A percentile compares a stretch with the other conserved stretches of the same genome.
Evolutionary conservation across 2,888 invertebrate species (phyloP).

Genomic region (Microplitis deprimator): DNA sequence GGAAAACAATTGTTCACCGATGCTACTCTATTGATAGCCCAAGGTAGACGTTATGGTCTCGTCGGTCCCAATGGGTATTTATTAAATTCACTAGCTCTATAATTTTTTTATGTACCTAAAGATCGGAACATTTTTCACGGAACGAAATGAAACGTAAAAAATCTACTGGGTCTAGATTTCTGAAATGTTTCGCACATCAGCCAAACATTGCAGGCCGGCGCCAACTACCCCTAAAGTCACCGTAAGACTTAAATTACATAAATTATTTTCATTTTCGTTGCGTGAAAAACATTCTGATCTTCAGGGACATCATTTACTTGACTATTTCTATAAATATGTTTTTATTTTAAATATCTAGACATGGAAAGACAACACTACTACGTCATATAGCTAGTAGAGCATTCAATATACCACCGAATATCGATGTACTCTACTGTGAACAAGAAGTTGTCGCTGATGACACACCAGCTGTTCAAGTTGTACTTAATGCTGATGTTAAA

Average conservation of each 20-base stretch:
- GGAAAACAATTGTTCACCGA: slow-evolving; percentile 98
- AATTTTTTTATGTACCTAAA: no score
- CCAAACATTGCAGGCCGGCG: no score
- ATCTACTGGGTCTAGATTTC: no score
- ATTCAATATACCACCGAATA: slow-evolving; percentile 95
- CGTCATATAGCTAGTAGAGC: slow-evolving; percentile 92
- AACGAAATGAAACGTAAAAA: no score
- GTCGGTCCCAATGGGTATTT: slow-evolving; percentile 96
- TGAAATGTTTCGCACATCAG: no score
- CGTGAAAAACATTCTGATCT: no score
- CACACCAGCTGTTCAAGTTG: slow-evolving; percentile 92
- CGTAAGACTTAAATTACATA: no score
- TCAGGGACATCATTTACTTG: no score
- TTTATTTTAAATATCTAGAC: slow-evolving; percentile 73
- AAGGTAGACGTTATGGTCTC: slow-evolving; percentile 94
- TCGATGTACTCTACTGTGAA: slow-evolving; percentile 97
- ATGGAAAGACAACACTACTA: slow-evolving; percentile 97
- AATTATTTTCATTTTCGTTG: no score
- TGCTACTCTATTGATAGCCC: slow-evolving; percentile 92
- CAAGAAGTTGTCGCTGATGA: slow-evolving; percentile 98
- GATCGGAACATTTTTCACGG: no score
- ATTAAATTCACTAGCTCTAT: neutral
- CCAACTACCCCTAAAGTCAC: no score
- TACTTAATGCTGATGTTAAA: slow-evolving; percentile 93
- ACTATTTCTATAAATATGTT: neutral